Conservation (phyloP, 37 sponge, comb jelly and placozoan species). For the Theonella swinhoei region DNA sequence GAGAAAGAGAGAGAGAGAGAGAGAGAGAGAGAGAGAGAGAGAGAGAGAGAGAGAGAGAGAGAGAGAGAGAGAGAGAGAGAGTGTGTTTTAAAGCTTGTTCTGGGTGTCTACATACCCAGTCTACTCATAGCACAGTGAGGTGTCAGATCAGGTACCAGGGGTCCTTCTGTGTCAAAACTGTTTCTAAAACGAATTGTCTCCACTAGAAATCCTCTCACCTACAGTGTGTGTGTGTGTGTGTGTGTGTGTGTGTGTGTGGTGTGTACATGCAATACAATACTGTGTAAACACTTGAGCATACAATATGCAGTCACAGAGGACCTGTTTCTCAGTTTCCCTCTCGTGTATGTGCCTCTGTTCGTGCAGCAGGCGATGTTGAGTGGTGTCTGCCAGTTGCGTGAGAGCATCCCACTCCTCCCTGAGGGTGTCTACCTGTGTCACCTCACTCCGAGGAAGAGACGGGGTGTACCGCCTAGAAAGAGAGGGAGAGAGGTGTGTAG, state of each 20-base stretch:
- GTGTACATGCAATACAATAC: not conserved
- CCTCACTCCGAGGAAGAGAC: constrained; percentile 67
- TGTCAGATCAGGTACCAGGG: constrained; percentile 77
- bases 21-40: not conserved
- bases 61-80: not conserved
- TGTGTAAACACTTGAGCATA: not conserved
- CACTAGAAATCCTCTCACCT: constrained; percentile 76
- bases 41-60: too few species aligned
- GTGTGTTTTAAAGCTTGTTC: not conserved
- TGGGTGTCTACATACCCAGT: constrained; percentile 44
- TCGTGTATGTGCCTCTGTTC: constrained; percentile 68
- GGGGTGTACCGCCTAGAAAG: constrained; percentile 45
- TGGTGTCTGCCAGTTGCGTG: constrained; percentile 62
- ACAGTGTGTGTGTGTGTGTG: not conserved
- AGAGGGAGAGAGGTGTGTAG: not conserved
- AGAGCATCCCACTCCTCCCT: constrained; percentile 77
- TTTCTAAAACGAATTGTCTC: constrained; percentile 87
- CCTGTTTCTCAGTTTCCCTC: constrained; percentile 84
- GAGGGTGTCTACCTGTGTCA: constrained; percentile 62
- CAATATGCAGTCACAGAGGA: too few species aligned
- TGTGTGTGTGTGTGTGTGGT: not conserved
- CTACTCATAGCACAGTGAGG: constrained; percentile 81
- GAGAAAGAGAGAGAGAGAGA: too few species aligned
- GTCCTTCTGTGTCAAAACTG: constrained; percentile 93
- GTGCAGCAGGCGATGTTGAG: constrained; percentile 56